phyloP scores from a whole-genome alignment of 2,113 vertebrate species.

The Ranitomeya imitator region DNA sequence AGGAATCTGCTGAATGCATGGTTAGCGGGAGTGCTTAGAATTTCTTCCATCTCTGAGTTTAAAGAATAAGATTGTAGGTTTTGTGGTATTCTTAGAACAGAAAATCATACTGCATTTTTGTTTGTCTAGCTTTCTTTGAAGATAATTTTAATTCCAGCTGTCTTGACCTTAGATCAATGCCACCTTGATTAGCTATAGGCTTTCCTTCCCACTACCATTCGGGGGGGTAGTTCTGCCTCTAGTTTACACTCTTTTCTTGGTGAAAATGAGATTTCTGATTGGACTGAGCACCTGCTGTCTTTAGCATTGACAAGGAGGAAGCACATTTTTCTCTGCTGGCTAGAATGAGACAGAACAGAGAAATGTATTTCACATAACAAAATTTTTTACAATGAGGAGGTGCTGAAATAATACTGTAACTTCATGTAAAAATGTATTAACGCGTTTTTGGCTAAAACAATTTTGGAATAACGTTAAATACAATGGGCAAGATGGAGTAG shows the following conservation, averaged over 20 bases:
- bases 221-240: slow-evolving; percentile 56
- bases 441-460: background rate
- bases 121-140: slow-evolving; percentile 36
- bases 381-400: background rate
- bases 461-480: background rate
- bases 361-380: slow-evolving; percentile 50
- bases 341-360: slow-evolving; percentile 25
- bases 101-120: slow-evolving; percentile 49
- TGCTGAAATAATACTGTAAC: slow-evolving; percentile 21
- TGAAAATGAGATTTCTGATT: slow-evolving; percentile 70
- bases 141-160: slow-evolving; percentile 58
- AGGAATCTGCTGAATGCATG: slow-evolving; percentile 33
- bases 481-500: background rate
- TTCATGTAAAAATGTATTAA: slow-evolving; percentile 10
- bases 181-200: slow-evolving; percentile 46
- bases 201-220: slow-evolving; percentile 55
- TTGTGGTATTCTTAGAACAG: slow-evolving; percentile 52
- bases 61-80: slow-evolving; percentile 32
- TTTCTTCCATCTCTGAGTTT: slow-evolving; percentile 32
- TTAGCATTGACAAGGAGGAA: slow-evolving; percentile 41
- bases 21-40: slow-evolving; percentile 31
- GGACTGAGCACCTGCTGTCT: slow-evolving; percentile 60
- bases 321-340: slow-evolving; percentile 37
- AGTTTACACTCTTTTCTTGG: slow-evolving; percentile 67
- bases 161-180: slow-evolving; percentile 34